Conservation (phyloP, 1,140 invertebrate genomes). For the Dufourea novaeangliae region DNA sequence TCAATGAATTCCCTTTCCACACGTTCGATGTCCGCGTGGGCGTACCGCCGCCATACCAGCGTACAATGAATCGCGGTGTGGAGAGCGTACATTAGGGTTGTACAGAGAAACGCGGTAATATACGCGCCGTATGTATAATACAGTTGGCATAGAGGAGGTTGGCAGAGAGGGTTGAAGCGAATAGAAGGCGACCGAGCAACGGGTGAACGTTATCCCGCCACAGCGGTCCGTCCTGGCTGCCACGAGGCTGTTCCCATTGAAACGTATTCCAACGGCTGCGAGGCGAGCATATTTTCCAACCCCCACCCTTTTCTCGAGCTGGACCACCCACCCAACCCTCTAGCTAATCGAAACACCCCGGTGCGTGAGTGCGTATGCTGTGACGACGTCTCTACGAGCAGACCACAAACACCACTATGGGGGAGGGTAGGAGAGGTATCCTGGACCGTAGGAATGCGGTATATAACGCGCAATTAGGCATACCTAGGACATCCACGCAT, state of each 20-base stretch:
- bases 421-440: too few species aligned
- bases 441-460: slow-evolving; percentile 65
- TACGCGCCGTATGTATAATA: neutral
- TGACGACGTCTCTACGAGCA: slow-evolving; percentile 52
- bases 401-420: slow-evolving; percentile 64
- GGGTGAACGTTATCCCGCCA: slow-evolving; percentile 14
- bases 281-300: slow-evolving; percentile 61
- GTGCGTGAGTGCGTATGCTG: slow-evolving; percentile 29
- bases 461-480: slow-evolving; percentile 74
- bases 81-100: slow-evolving; percentile 1
- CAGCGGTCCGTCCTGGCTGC: slow-evolving; percentile 3
- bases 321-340: too few species aligned
- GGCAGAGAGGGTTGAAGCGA: slow-evolving; percentile 14
- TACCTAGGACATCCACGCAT: slow-evolving; percentile 94
- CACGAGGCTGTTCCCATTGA: slow-evolving; percentile 41
- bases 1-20: slow-evolving; percentile 40
- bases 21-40: slow-evolving; percentile 30
- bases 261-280: slow-evolving; percentile 53
- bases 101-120: neutral
- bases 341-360: slow-evolving; percentile 64
- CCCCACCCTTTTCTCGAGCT: slow-evolving; percentile 40
- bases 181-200: slow-evolving; percentile 35
- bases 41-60: neutral
- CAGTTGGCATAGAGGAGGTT: neutral
- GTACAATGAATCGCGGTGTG: neutral